Conservation (phyloP, 2,113 vertebrate species). For the Saimiri boliviensis region DNA sequence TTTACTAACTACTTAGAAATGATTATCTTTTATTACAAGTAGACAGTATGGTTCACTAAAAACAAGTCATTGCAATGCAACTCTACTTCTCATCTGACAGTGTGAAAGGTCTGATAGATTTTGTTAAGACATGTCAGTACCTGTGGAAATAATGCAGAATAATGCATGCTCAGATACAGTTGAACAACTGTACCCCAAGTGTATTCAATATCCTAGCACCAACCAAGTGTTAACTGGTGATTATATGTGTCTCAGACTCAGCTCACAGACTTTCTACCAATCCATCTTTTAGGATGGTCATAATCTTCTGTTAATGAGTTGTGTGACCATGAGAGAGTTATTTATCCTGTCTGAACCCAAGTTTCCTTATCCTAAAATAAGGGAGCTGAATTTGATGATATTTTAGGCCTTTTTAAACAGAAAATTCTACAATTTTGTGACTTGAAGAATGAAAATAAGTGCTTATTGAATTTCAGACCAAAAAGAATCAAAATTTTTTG, state of each 20-base stretch:
- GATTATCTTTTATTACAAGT: background rate
- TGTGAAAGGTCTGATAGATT: background rate
- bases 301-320: background rate
- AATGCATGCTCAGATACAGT: background rate
- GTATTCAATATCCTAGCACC: background rate
- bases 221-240: background rate
- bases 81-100: background rate
- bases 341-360: background rate
- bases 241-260: background rate
- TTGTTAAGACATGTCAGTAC: background rate
- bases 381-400: background rate
- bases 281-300: background rate
- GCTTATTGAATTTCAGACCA: background rate
- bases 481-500: background rate
- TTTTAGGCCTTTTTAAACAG: background rate
- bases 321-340: background rate
- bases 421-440: background rate
- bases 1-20: constrained; percentile 13
- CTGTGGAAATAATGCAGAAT: background rate
- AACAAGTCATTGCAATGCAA: background rate
- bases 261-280: background rate
- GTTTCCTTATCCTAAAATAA: background rate
- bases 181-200: too few species aligned
- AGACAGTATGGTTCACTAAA: background rate
- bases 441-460: background rate